phyloP scores from a whole-genome alignment of 1,140 invertebrate genomes.

The Bilobella aurantiaca region DNA sequence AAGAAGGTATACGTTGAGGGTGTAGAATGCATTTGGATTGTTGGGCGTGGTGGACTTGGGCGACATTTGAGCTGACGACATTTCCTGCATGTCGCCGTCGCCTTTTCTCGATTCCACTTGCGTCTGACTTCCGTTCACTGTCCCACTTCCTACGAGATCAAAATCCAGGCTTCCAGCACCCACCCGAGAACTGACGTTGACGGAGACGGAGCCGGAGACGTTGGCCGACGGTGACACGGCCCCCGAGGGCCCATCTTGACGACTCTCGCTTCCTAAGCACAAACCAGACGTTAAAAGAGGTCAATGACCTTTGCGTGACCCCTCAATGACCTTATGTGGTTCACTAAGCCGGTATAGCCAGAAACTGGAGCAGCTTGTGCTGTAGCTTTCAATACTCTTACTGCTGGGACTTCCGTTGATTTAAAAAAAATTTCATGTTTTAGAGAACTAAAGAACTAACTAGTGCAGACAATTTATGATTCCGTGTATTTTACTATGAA shows the following conservation, averaged over 20 bases:
- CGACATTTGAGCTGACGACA: constrained; percentile 6
- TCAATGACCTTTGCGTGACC: too few species aligned
- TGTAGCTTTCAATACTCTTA: too few species aligned
- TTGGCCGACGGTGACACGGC: neutral
- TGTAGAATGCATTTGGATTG: constrained; percentile 64
- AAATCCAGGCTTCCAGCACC: neutral
- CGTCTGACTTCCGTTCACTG: neutral
- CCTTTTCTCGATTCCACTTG: neutral
- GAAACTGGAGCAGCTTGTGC: too few species aligned
- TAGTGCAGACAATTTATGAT: too few species aligned
- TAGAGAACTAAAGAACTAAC: too few species aligned
- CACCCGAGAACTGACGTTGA: constrained; percentile 15
- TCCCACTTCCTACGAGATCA: neutral
- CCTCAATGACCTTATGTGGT: too few species aligned
- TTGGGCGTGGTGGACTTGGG: neutral
- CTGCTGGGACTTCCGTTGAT: too few species aligned
- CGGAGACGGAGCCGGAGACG: constrained; percentile 24
- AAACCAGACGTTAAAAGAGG: too few species aligned
- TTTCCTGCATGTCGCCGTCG: neutral
- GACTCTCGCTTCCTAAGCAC: too few species aligned
- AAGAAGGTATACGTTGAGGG: constrained; percentile 74
- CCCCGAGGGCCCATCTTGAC: neutral
- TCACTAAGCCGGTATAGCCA: too few species aligned
- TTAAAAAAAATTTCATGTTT: too few species aligned
- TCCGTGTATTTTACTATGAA: too few species aligned